Evolutionary conservation across 1,140 invertebrate genomes (phyloP), one percentile per base, ranked within the genome.

Genomic region (Tachypleus tridentatus): DNA sequence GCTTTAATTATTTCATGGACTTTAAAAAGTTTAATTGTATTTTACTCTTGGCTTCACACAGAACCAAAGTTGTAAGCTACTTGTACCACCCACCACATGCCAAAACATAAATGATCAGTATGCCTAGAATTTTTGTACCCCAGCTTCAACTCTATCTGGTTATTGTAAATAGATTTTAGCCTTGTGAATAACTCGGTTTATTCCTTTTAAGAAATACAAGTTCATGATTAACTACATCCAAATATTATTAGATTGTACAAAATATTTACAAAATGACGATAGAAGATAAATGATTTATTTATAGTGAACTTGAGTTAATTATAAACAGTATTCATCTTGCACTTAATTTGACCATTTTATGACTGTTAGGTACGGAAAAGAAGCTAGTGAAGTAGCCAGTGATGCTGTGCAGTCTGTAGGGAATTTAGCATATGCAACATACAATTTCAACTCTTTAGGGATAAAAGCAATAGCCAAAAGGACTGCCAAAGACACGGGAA

Each of bases 401-500:
- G 79, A 83, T 67, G 81, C 83, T 4, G 76, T 87, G 49, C 80
- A 81, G 70, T 80, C 85, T 2, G 78, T 84, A 47, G 85, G 86
- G 10, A 86, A 87, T 75, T 76, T 83, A 3, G 80, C 80, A 53
- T 73, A 79, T 67, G 80, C 85, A 4, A 81, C 79, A 29, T 77
- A 81, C 68, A 85, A 85, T 74, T 78, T 83, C 0, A 80, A 81
- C 70, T 77, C 80, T 54, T 75, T 87, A 5, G 84, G 81, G 4
- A 80, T 84, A 3, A 87, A 85, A 73, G 80, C 83, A 5, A 70
- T 87, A 47, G 82, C 81, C 6, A 87, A 86, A 69, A 76, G 76
- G 61, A 80, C 84, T 53, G 84, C 80, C 0, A 87, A 86, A 72
- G 80, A 82, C 62, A 80, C 85, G 6, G 85, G 85, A 4, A 83